Conservation (phyloP, 1,140 invertebrate genomes). For the Halesus radiatus region DNA sequence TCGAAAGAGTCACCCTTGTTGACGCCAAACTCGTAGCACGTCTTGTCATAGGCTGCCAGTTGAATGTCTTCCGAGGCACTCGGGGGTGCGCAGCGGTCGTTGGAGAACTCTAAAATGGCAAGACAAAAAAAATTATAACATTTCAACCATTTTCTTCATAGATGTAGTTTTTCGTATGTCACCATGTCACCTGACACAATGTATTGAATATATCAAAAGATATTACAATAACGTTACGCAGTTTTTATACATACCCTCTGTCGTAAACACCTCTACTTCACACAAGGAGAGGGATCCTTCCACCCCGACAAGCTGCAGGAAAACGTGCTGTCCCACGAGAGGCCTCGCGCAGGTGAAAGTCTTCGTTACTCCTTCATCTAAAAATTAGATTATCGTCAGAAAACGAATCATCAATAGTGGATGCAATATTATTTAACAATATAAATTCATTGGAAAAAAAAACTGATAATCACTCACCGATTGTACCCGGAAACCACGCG, state of each 20-base stretch:
- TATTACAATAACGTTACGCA: too few relatives aligned
- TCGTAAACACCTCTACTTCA: conserved; percentile 93
- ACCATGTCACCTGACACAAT: too few relatives aligned
- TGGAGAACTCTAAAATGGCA: conserved; percentile 79
- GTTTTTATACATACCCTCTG: conserved; percentile 76
- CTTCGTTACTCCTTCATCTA: conserved; percentile 92
- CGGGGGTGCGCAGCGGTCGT: conserved; percentile 81
- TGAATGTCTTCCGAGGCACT: conserved; percentile 81
- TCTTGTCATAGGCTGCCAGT: conserved; percentile 84
- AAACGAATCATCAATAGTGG: too few relatives aligned
- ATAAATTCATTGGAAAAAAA: background rate
- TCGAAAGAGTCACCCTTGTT: conserved; percentile 85
- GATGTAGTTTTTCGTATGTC: too few relatives aligned
- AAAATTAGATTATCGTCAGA: conserved; percentile 55
- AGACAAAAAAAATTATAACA: too few relatives aligned
- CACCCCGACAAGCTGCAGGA: conserved; percentile 89
- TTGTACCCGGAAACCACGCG: conserved; percentile 93
- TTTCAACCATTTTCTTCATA: too few relatives aligned
- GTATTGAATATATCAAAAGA: too few relatives aligned
- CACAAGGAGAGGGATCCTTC: conserved; percentile 91
- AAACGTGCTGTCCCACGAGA: conserved; percentile 88
- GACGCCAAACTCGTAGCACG: conserved; percentile 90
- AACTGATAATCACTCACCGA: conserved; percentile 77
- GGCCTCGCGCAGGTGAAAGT: conserved; percentile 89
- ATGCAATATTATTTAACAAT: too few relatives aligned